Base-by-base conservation (phyloP, 2,888 invertebrate genomes). In the Limnephilus auricula region DNA sequence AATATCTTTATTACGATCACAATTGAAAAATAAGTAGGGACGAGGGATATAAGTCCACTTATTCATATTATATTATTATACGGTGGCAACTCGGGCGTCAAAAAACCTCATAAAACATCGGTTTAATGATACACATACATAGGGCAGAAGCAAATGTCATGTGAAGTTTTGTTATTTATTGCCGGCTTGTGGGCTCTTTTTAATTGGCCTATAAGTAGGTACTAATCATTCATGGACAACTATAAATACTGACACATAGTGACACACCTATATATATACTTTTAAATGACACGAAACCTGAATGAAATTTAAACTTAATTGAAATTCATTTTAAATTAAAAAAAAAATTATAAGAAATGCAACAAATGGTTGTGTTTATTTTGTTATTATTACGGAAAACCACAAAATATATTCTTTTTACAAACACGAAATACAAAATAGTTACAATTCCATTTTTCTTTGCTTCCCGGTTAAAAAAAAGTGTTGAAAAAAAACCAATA, bases 101-200 rank as follows among this genome's bases (percentile, higher is more conserved):
- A 30, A 85, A 85, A 85, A 85, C 84, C 37, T 85, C 84, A 45
- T 85, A 85, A 85, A 85, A 85, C 85, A 85, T 85, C 31, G n/a
- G 13, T 85, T 85, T 85, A 85, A 85, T 85, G 40, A 85, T 85
- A 85, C 85, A 37, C 85, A 85, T 85, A 25, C 85, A 34, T 37
- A 18, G 15, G 82, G 85, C 45, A 85, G 85, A 37, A 34, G n/a
- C 85, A 85, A 85, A 45, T n/a, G 85, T 85, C 85, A 85, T 85
- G 13, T n/a, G 13, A n/a, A 85, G 40, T 85, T 85, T 45, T 45
- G 40, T 85, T 85, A 85, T 85, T 85, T 85, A 85, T 85, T 30
- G 40, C 45, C 40, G 30, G 30, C 45, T 34, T 34, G 82, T 34
- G 82, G 31, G 34, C 18, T 32, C 65, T 32, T 82, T n/a, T 32